Conservation (phyloP, 35 echinoderm and acorn worm species). For the Hemicentrotus pulcherrimus region DNA sequence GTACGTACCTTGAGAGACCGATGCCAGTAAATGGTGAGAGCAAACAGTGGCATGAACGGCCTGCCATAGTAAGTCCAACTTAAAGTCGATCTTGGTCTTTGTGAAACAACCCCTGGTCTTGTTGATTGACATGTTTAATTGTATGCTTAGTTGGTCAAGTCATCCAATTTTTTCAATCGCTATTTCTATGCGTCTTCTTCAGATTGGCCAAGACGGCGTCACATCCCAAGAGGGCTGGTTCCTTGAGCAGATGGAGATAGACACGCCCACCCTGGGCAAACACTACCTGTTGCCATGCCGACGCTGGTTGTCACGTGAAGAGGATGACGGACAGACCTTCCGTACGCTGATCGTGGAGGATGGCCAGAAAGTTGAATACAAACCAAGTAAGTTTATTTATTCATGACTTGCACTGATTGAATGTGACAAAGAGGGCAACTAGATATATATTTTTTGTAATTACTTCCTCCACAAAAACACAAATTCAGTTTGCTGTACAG, state of each 20-base stretch:
- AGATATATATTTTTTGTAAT: neutral
- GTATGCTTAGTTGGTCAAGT: too few species aligned
- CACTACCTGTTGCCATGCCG: conserved; percentile 92
- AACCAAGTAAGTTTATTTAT: conserved; percentile 74
- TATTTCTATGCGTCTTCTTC: neutral
- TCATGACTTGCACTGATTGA: neutral
- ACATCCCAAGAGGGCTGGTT: conserved; percentile 95
- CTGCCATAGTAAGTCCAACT: too few species aligned
- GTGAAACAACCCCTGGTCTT: too few species aligned
- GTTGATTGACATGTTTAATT: too few species aligned
- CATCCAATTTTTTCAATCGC: neutral
- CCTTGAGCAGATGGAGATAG: conserved; percentile 90
- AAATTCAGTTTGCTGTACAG: neutral
- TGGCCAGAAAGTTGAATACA: conserved; percentile 76
- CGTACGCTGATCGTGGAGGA: conserved; percentile 74
- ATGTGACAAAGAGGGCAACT: neutral
- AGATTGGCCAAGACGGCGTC: conserved; percentile 97
- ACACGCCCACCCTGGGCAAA: conserved; percentile 88
- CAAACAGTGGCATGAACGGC: too few species aligned
- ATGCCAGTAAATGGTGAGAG: too few species aligned
- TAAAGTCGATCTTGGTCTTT: too few species aligned
- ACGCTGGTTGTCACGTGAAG: conserved; percentile 95
- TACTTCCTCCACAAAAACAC: neutral
- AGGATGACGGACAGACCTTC: conserved; percentile 90
- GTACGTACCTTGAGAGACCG: too few species aligned